These are phyloP conservation scores for Scrobipalpa costella DNA, from an alignment of 2,888 invertebrate genomes.

Conservation along the genomic window DNA sequence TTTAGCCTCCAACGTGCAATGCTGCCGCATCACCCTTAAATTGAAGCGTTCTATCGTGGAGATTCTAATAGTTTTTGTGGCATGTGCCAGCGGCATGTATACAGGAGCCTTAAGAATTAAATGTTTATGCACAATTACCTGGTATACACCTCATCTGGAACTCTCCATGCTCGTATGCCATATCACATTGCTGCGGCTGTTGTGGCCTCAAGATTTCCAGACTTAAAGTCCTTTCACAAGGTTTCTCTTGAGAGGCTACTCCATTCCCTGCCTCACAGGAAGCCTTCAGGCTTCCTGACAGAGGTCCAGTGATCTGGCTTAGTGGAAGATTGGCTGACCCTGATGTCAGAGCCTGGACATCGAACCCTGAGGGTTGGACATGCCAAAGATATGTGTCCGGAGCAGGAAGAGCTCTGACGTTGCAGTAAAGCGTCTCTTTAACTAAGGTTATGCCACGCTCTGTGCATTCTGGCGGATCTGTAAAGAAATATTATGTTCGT, in stretches of 20 bases:
- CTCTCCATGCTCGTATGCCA: slow-evolving; percentile 68
- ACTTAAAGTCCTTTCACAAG: slow-evolving; percentile 60
- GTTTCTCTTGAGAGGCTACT: slow-evolving; percentile 63
- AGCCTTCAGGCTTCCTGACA: slow-evolving; percentile 57
- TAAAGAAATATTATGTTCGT: not conserved
- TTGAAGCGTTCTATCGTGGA: too few species aligned
- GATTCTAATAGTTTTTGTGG: too few species aligned
- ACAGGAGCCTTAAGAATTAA: not conserved
- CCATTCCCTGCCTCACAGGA: slow-evolving; percentile 72
- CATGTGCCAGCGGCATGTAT: too few species aligned
- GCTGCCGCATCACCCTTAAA: too few species aligned
- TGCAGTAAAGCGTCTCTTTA: slow-evolving; percentile 65
- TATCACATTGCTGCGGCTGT: slow-evolving; percentile 67
- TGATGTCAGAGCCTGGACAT: slow-evolving; percentile 66
- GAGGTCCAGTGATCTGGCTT: slow-evolving; percentile 63
- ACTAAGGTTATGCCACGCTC: slow-evolving; percentile 58
- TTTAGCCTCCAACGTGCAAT: not conserved
- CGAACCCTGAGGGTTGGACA: slow-evolving; percentile 62
- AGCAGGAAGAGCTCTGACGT: slow-evolving; percentile 59
- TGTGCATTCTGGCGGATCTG: slow-evolving; percentile 72
- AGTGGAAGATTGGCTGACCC: slow-evolving; percentile 64
- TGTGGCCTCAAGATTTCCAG: slow-evolving; percentile 68
- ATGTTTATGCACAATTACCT: slow-evolving; percentile 46
- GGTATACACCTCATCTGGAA: slow-evolving; percentile 74
- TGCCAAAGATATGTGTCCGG: slow-evolving; percentile 75